These are phyloP conservation scores for Oreochromis spilurus DNA, from an alignment of 2,113 vertebrate genomes.

Conservation along the genomic window DNA sequence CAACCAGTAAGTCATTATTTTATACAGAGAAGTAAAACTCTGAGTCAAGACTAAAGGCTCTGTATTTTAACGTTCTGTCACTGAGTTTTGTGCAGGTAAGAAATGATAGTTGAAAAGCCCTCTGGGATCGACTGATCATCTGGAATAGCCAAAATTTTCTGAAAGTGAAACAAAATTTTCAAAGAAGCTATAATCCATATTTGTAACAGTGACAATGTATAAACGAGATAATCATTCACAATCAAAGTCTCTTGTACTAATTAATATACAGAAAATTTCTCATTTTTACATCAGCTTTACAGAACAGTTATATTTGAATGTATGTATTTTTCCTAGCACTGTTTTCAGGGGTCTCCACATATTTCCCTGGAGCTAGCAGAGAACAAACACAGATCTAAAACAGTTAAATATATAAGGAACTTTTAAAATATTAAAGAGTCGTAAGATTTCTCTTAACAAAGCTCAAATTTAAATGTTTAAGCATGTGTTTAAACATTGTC, in stretches of 20 bases:
- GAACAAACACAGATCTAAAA: background rate
- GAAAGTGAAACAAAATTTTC: background rate
- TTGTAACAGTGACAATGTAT: background rate
- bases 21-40: background rate
- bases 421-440: fast-evolving
- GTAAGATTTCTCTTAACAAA: fast-evolving
- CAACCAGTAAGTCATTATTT: background rate
- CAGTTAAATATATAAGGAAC: background rate
- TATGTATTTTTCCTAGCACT: background rate
- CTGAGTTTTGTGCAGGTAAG: background rate
- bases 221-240: background rate
- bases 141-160: background rate
- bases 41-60: background rate
- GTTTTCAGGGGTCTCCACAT: background rate
- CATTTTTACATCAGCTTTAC: background rate
- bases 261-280: background rate
- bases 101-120: background rate
- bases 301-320: background rate
- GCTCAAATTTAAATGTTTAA: background rate
- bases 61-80: background rate
- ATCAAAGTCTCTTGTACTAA: fast-evolving
- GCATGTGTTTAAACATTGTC: background rate
- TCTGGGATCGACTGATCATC: background rate
- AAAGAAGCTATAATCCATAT: background rate
- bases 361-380: background rate